Evolutionary conservation across 2,888 invertebrate genomes (phyloP).

Genomic region (Anorthoa munda): DNA sequence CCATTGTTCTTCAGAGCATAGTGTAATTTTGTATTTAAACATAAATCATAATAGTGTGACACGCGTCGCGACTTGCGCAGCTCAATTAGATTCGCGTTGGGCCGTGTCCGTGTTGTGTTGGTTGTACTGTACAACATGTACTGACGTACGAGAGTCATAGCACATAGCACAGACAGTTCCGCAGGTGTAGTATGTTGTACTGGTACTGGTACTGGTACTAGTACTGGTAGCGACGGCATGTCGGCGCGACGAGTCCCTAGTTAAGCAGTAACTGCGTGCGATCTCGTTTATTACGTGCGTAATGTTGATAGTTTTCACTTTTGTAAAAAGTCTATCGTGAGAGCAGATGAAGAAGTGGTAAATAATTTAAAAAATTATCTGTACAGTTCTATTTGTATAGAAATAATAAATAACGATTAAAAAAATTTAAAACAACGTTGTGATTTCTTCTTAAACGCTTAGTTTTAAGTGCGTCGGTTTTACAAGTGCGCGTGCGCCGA

Average conservation of each 20-base stretch:
- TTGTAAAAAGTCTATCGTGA: slow-evolving; percentile 91
- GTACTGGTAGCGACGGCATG: no score
- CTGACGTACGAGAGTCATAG: no score
- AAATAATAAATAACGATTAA: slow-evolving; percentile 91
- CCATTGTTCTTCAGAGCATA: slow-evolving; percentile 75
- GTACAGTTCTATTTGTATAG: slow-evolving; percentile 92
- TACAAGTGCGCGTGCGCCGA: slow-evolving; percentile 71
- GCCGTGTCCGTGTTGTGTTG: slow-evolving; percentile 52
- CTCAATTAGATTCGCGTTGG: slow-evolving; percentile 62
- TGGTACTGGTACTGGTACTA: no score
- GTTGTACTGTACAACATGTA: no score
- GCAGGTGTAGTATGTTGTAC: slow-evolving; percentile 52
- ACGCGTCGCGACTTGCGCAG: slow-evolving; percentile 61
- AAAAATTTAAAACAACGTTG: slow-evolving; percentile 89
- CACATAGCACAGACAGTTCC: slow-evolving; percentile 33
- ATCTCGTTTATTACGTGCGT: slow-evolving; percentile 88
- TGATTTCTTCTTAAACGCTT: slow-evolving; percentile 87
- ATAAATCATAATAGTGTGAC: slow-evolving; percentile 64
- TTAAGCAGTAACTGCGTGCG: slow-evolving; percentile 76
- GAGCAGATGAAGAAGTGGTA: slow-evolving; percentile 88
- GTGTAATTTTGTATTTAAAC: slow-evolving; percentile 72
- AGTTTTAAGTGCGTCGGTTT: slow-evolving; percentile 80
- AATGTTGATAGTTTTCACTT: slow-evolving; percentile 91
- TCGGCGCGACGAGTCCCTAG: slow-evolving; percentile 61
- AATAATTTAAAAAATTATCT: slow-evolving; percentile 91